phyloP scores from a whole-genome alignment of 2,113 vertebrate genomes.

The Phoenicopterus ruber region DNA sequence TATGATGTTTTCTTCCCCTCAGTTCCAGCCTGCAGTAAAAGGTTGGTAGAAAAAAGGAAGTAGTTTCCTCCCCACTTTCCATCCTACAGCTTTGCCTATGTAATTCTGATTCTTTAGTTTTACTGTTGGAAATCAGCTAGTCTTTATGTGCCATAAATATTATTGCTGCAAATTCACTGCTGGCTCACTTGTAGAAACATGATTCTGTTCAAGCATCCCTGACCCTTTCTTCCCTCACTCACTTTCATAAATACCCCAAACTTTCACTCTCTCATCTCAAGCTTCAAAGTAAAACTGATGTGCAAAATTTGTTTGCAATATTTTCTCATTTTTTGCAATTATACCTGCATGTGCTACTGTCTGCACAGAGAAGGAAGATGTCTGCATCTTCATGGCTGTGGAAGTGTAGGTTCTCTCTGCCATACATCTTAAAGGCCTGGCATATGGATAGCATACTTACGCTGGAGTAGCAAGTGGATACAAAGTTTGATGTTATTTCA shows the following conservation, averaged over 20 bases:
- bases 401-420: accelerated
- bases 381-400: not conserved
- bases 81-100: not conserved
- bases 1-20: not conserved
- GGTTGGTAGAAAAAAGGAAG: not conserved
- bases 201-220: not conserved
- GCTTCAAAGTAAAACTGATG: accelerated
- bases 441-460: not conserved
- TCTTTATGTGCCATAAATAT: not conserved
- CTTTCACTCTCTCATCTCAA: not conserved
- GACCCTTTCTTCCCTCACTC: not conserved
- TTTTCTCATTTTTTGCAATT: not conserved
- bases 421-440: not conserved
- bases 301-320: not conserved
- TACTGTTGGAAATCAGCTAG: not conserved
- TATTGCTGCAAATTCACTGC: not conserved
- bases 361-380: not conserved
- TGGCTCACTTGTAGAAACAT: not conserved
- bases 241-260: not conserved
- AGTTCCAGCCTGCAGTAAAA: not conserved
- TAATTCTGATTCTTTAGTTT: not conserved
- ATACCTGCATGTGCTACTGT: not conserved
- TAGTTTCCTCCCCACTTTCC: accelerated
- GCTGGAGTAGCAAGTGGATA: not conserved
- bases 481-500: not conserved